phyloP scores from a whole-genome alignment of 2,797 vertebrate genomes.

The Bucorvus abyssinicus region DNA sequence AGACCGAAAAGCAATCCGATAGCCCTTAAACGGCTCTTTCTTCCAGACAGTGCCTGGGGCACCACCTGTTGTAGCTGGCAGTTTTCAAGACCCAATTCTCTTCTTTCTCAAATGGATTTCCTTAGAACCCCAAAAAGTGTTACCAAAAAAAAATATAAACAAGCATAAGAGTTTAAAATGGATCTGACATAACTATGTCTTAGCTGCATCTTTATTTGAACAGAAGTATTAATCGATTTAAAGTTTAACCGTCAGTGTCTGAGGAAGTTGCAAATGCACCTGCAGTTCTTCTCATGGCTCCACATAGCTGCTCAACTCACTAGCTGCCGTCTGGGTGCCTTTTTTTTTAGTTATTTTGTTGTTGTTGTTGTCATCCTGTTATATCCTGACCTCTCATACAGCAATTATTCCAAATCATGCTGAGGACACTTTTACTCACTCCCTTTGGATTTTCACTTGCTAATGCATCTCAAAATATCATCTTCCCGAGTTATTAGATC shows the following conservation, averaged over 20 bases:
- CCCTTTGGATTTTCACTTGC: not conserved
- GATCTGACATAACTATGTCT: not conserved
- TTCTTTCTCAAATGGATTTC: not conserved
- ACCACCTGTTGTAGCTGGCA: not conserved
- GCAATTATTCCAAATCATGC: not conserved
- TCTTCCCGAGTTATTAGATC: not conserved
- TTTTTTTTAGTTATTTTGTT: not conserved
- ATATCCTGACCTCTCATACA: not conserved
- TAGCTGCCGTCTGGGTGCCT: not conserved
- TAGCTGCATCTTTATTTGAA: not conserved
- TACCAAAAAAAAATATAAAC: not conserved
- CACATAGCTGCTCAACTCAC: not conserved
- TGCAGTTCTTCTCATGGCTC: not conserved
- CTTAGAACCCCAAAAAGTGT: not conserved
- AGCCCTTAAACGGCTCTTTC: constrained; percentile 6
- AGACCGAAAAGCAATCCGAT: not conserved
- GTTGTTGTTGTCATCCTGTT: not conserved
- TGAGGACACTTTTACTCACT: not conserved
- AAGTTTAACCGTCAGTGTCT: not conserved
- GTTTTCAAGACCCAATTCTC: not conserved
- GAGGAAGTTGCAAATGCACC: not conserved
- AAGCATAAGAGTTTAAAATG: not conserved
- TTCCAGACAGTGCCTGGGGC: not conserved
- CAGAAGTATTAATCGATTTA: not conserved
- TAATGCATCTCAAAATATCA: not conserved